A percentile compares a stretch with the other conserved stretches of the same genome.
Conservation (phyloP, 2,113 vertebrate genomes). For the Eidolon helvum region DNA sequence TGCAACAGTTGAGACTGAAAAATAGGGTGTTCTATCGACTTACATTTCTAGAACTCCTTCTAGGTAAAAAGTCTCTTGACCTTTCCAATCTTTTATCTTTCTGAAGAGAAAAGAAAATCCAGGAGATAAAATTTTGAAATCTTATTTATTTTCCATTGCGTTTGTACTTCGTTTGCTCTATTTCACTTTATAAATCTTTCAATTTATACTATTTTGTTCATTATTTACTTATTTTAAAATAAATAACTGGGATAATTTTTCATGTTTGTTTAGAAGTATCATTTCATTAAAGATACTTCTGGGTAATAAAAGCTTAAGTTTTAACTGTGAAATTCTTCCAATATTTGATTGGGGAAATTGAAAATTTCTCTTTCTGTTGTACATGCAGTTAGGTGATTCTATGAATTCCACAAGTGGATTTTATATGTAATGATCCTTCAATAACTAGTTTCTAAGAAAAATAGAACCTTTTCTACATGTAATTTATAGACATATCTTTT, state of each 20-base stretch:
- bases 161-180: slow-evolving; percentile 1
- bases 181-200: neutral
- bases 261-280: neutral
- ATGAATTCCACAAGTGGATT: neutral
- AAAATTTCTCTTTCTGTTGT: neutral
- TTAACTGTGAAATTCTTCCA: neutral
- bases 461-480: neutral
- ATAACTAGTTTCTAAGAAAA: neutral
- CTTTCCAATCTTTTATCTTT: slow-evolving; percentile 4
- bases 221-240: neutral
- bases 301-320: neutral
- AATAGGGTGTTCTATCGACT: neutral
- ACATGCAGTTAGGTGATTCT: neutral
- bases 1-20: neutral
- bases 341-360: neutral
- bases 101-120: neutral
- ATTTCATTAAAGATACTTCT: neutral
- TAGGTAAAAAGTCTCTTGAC: slow-evolving; percentile 39
- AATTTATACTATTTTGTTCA: neutral
- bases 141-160: neutral
- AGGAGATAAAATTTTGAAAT: neutral
- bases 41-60: slow-evolving; percentile 62
- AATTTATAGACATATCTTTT: neutral
- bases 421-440: neutral
- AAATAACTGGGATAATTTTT: neutral